Percentiles rank a stretch among this genome's conserved stretches.
Conservation (phyloP, 2,113 vertebrate species). For the Centropus bengalensis region DNA sequence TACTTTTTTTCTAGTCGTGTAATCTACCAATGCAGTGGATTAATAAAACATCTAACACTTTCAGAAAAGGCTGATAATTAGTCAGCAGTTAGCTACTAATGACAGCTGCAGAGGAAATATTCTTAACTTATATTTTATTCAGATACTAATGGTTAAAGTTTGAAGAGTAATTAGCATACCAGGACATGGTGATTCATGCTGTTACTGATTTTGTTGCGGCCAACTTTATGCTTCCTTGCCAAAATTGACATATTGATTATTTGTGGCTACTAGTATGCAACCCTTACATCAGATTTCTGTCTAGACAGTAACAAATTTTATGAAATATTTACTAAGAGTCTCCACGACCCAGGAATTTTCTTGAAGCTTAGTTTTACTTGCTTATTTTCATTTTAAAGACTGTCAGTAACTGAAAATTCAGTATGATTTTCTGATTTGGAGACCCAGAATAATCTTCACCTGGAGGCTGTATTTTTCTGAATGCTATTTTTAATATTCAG, state of each 20-base stretch:
- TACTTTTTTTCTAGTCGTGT: background rate
- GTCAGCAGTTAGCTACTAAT: conserved; percentile 10
- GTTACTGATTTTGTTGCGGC: conserved; percentile 44
- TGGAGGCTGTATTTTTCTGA: background rate
- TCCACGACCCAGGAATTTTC: background rate
- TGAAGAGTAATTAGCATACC: conserved; percentile 35
- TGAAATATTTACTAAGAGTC: conserved; percentile 37
- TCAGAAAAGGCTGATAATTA: conserved; percentile 37
- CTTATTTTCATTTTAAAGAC: background rate
- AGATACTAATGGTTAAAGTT: conserved; percentile 33
- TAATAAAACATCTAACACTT: conserved; percentile 40
- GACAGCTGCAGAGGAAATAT: conserved; percentile 8
- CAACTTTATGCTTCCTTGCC: conserved; percentile 21
- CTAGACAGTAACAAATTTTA: conserved; percentile 40
- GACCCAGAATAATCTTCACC: background rate
- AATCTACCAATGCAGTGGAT: background rate
- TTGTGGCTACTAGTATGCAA: conserved; percentile 10
- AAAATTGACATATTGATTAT: conserved; percentile 45
- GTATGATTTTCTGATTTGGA: background rate
- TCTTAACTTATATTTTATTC: conserved; percentile 44
- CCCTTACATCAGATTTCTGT: conserved; percentile 26
- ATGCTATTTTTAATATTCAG: background rate
- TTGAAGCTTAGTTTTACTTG: background rate
- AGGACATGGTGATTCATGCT: conserved; percentile 36
- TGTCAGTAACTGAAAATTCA: background rate